These are phyloP conservation scores for Spheniscus mendiculus DNA, from an alignment of 2,113 vertebrate genomes.

Conservation along the genomic window DNA sequence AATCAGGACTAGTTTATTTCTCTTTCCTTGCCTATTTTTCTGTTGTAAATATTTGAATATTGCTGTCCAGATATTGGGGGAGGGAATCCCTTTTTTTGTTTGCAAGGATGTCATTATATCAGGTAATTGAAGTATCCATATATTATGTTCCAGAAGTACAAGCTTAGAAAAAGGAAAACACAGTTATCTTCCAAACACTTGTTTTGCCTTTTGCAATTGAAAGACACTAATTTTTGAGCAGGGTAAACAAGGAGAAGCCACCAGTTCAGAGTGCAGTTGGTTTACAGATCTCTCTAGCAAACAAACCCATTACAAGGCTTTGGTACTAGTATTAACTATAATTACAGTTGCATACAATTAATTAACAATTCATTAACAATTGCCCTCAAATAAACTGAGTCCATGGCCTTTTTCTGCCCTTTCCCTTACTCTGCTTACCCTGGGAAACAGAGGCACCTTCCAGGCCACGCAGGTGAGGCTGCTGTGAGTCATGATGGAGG, in stretches of 20 bases:
- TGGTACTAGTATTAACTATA: neutral
- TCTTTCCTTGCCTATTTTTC: conserved; percentile 64
- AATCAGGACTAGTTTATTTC: conserved; percentile 6
- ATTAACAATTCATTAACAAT: neutral
- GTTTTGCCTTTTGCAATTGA: neutral
- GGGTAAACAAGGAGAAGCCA: neutral
- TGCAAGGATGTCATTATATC: conserved; percentile 51
- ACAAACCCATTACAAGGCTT: neutral
- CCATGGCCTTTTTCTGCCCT: neutral
- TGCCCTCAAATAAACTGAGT: neutral
- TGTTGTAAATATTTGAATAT: conserved; percentile 68
- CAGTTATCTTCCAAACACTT: conserved; percentile 25
- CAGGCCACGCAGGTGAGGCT: rapidly evolving
- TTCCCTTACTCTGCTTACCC: neutral
- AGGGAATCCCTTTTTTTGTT: neutral
- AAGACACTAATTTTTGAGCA: neutral
- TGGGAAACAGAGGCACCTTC: neutral
- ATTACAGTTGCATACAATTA: neutral
- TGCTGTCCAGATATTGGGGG: neutral
- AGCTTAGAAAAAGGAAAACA: conserved; percentile 32
- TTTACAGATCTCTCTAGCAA: neutral
- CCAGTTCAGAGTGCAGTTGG: neutral
- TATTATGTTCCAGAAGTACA: conserved; percentile 31
- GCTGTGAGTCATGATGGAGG: neutral
- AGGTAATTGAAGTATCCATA: conserved; percentile 30